These are phyloP conservation scores for Pelmatolapia mariae DNA, from an alignment of 2,113 vertebrate species.

Conservation along the genomic window DNA sequence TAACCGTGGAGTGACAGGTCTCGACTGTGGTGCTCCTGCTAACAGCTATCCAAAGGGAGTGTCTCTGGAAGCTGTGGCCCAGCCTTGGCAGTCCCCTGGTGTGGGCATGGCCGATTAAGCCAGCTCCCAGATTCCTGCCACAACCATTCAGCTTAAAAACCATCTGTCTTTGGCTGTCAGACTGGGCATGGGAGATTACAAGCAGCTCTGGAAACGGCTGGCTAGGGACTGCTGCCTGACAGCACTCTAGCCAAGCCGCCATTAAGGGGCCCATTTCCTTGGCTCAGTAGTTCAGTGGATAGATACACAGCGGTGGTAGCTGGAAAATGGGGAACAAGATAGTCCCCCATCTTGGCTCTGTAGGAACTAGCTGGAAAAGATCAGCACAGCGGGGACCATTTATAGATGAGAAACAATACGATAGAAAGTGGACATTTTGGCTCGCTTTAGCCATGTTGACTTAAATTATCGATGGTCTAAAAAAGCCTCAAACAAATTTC, in stretches of 20 bases:
- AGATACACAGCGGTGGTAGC: slow-evolving; percentile 51
- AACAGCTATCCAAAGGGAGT: slow-evolving; percentile 44
- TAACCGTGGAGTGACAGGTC: slow-evolving; percentile 38
- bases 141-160: slow-evolving; percentile 73
- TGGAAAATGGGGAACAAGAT: slow-evolving; percentile 52
- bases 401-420: not conserved
- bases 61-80: slow-evolving; percentile 44
- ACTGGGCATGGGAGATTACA: slow-evolving; percentile 70
- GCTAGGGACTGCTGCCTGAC: slow-evolving; percentile 63
- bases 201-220: slow-evolving; percentile 67
- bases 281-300: slow-evolving; percentile 61
- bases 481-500: not conserved
- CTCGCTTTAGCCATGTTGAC: not conserved
- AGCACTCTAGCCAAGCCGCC: slow-evolving; percentile 66
- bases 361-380: slow-evolving; percentile 23
- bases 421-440: not conserved
- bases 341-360: slow-evolving; percentile 43
- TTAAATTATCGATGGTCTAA: not conserved
- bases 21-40: slow-evolving; percentile 13
- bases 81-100: slow-evolving; percentile 59
- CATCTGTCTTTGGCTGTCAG: slow-evolving; percentile 72
- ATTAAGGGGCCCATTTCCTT: slow-evolving; percentile 67
- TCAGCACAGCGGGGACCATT: not conserved
- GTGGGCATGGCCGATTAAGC: slow-evolving; percentile 58
- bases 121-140: slow-evolving; percentile 60